Percentiles rank a stretch among this genome's conserved stretches.
Evolutionary conservation across 2,797 vertebrate species (phyloP).

Genomic region (Oreochromis mossambicus): DNA sequence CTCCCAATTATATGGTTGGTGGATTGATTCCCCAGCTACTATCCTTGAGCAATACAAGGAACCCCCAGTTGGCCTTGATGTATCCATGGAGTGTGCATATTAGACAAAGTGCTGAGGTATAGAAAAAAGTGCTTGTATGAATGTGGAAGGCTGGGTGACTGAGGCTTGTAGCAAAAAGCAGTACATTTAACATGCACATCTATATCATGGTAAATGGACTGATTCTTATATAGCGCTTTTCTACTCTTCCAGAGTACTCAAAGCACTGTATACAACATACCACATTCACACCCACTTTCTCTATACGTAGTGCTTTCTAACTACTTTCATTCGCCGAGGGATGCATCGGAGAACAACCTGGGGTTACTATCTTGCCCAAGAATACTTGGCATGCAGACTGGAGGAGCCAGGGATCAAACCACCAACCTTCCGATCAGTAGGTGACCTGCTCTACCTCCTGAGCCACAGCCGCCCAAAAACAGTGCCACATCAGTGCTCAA

Average conservation of each 20-base stretch:
- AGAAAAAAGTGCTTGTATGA: not conserved
- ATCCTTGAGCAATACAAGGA: not conserved
- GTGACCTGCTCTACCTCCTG: not conserved
- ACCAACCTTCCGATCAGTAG: not conserved
- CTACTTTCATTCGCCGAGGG: accelerated
- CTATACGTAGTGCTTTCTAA: not conserved
- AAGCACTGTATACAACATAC: accelerated
- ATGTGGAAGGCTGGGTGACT: not conserved
- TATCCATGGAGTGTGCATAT: not conserved
- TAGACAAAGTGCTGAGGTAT: not conserved
- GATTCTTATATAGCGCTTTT: not conserved
- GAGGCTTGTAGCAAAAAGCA: not conserved
- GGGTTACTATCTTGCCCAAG: not conserved
- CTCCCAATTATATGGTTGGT: not conserved
- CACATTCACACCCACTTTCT: not conserved
- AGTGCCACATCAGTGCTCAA: not conserved
- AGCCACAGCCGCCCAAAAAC: not conserved
- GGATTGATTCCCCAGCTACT: not conserved
- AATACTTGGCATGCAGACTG: not conserved
- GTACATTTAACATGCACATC: not conserved
- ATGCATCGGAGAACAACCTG: not conserved
- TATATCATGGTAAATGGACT: not conserved
- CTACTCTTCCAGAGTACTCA: not conserved
- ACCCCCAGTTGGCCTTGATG: not conserved
- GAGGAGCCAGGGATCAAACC: not conserved